Conservation (phyloP, 2,797 vertebrate species). For the Lithobates sylvaticus region DNA sequence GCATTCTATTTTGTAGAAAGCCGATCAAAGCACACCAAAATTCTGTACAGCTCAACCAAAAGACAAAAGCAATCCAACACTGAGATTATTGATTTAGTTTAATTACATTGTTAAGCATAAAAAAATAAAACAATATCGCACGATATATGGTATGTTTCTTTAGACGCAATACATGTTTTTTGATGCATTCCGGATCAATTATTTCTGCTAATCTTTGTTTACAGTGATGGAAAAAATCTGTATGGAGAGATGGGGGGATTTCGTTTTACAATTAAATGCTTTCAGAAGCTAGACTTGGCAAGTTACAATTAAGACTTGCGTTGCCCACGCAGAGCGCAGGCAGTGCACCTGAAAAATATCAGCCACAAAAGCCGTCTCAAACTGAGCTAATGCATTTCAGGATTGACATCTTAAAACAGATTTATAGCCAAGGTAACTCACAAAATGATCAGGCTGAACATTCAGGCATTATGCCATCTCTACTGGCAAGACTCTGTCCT, state of each 20-base stretch:
- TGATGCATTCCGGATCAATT: conserved; percentile 12
- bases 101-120: background rate
- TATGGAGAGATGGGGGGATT: conserved; percentile 19
- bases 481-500: background rate
- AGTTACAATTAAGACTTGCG: conserved; percentile 35
- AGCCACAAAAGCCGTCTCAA: conserved; percentile 30
- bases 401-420: conserved; percentile 12
- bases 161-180: no score
- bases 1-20: background rate
- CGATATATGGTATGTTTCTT: background rate
- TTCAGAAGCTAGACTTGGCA: conserved; percentile 19
- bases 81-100: background rate
- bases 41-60: background rate
- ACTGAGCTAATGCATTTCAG: conserved; percentile 29
- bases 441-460: conserved; percentile 6
- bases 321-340: conserved; percentile 44
- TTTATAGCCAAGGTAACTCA: conserved; percentile 18
- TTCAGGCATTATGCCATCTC: background rate
- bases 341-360: conserved; percentile 38
- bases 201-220: conserved; percentile 28
- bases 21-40: background rate
- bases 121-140: background rate
- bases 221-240: conserved; percentile 11
- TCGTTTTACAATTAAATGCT: conserved; percentile 33
- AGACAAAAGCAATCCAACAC: background rate